Evolutionary conservation across 2,113 vertebrate genomes (phyloP), one percentile per base, ranked within the genome.

Genomic region (Eretmochelys imbricata): DNA sequence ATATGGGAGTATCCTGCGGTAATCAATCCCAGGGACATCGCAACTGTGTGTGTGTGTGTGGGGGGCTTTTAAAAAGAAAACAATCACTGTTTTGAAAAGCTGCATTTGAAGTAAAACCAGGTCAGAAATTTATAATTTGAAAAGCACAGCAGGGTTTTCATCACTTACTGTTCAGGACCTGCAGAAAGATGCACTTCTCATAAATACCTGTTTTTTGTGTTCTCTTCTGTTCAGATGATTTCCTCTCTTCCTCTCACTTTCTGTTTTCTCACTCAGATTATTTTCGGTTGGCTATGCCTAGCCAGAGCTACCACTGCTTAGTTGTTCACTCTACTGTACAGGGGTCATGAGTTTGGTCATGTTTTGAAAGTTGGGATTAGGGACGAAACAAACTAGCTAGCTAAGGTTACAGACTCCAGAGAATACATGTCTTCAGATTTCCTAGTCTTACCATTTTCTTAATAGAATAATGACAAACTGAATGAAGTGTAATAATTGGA

Each of bases 181-280:
- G 31, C 7, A 1, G 80, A 6, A 31, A 88, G 59, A 2, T 11
- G 6, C 38, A 24, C 69, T 89, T 86, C 82, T 88, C 7, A 20
- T 50, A 29, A 87, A 50, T 2, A 3, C 0, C 1, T 82, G 75
- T 84, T 38, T 22, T 79, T 49, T 89, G 12, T 4, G 17, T 0
- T 0, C 3, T 82, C 53, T 27, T 27, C 17, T n/a, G 13, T 50
- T 90, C 0, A 1, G 1, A 7, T 10, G 59, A 0, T 22, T 83
- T 10, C 20, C n/a, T 80, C 46, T 75, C 8, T 89, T n/a, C 80
- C 80, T 85, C 65, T 85, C n/a, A 86, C 20, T 10, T 9, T 22
- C 65, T 12, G 25, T 0, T 0, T 27, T 0, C 10, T 76, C 90
- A 88, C 1, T 62, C 9, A 78, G n/a, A 19, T 54, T 80, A 13